A percentile compares a stretch with the other conserved stretches of the same genome.
These are phyloP conservation scores for Caenorhabditis sp. DNA, from an alignment of 2,888 invertebrate species.

Conservation along the genomic window DNA sequence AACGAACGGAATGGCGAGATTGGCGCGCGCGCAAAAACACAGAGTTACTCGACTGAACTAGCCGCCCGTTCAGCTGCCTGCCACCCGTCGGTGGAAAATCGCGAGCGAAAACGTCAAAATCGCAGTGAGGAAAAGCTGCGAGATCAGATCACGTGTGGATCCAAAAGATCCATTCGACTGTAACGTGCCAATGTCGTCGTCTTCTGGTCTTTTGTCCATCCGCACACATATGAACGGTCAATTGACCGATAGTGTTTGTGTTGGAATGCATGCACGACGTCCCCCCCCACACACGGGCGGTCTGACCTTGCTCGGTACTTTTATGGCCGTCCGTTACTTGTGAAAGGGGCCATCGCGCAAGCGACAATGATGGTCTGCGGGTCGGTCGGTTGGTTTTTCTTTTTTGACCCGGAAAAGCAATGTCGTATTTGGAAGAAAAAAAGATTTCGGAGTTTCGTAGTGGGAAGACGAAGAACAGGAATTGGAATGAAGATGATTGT, in stretches of 20 bases:
- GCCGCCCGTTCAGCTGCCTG: slow-evolving; percentile 9
- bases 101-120: slow-evolving; percentile 3
- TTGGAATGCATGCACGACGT: slow-evolving; percentile 49
- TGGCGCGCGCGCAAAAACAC: slow-evolving; percentile 39
- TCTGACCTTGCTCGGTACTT: slow-evolving; percentile 61
- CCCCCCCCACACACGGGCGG: slow-evolving; percentile 1
- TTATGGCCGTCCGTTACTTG: slow-evolving; percentile 57
- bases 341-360: slow-evolving; percentile 51
- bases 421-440: not conserved
- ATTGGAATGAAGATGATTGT: not conserved
- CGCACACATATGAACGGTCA: slow-evolving; percentile 25
- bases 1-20: slow-evolving; percentile 30
- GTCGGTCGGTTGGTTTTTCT: not conserved
- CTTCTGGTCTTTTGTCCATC: slow-evolving; percentile 6
- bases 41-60: slow-evolving; percentile 50
- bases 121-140: not conserved
- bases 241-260: slow-evolving; percentile 56
- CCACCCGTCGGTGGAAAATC: slow-evolving; percentile 24
- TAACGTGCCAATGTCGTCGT: not conserved
- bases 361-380: slow-evolving; percentile 6
- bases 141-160: not conserved
- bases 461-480: too few relatives aligned
- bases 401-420: slow-evolving; percentile 17
- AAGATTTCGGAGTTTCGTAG: not conserved
- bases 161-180: not conserved